Evolutionary conservation across 1,140 invertebrate genomes (phyloP).

Genomic region (Diuraphis noxia): DNA sequence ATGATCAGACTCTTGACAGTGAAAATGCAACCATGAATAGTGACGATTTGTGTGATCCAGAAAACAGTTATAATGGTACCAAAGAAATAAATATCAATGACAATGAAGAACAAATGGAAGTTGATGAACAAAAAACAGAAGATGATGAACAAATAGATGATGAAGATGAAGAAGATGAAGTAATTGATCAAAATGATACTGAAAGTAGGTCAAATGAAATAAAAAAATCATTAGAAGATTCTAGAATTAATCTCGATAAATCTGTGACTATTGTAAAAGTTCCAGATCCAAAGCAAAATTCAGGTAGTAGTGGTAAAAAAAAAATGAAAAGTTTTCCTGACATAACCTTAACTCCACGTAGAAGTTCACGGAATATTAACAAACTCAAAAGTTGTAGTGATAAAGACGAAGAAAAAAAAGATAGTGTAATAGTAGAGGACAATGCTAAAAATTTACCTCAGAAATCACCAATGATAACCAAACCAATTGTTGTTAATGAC

Average conservation of each 20-base stretch:
- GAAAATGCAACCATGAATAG: conserved; percentile 17
- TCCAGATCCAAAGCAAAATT: conserved; percentile 19
- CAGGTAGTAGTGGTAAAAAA: conserved; percentile 58
- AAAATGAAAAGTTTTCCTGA: conserved; percentile 60
- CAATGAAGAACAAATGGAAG: conserved; percentile 42
- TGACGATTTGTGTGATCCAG: conserved; percentile 1
- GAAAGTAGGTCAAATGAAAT: conserved; percentile 54
- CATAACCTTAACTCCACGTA: conserved; percentile 63
- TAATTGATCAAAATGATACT: conserved; percentile 49
- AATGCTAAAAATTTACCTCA: conserved; percentile 66
- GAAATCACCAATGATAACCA: conserved; percentile 69
- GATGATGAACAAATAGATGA: conserved; percentile 55
- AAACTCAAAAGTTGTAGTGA: conserved; percentile 67
- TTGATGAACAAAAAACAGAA: conserved; percentile 48
- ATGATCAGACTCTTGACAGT: conserved; percentile 25
- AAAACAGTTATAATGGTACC: conserved; percentile 37
- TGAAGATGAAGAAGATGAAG: conserved; percentile 44
- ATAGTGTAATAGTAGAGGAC: conserved; percentile 45
- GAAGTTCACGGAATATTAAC: conserved; percentile 69
- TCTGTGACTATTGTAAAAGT: conserved; percentile 40
- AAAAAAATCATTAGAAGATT: conserved; percentile 52
- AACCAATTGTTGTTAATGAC: conserved; percentile 73
- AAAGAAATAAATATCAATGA: conserved; percentile 21
- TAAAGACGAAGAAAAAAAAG: conserved; percentile 64
- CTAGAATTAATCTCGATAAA: conserved; percentile 53